Conservation (phyloP, 2,797 vertebrate genomes). For the Alectoris magna region DNA sequence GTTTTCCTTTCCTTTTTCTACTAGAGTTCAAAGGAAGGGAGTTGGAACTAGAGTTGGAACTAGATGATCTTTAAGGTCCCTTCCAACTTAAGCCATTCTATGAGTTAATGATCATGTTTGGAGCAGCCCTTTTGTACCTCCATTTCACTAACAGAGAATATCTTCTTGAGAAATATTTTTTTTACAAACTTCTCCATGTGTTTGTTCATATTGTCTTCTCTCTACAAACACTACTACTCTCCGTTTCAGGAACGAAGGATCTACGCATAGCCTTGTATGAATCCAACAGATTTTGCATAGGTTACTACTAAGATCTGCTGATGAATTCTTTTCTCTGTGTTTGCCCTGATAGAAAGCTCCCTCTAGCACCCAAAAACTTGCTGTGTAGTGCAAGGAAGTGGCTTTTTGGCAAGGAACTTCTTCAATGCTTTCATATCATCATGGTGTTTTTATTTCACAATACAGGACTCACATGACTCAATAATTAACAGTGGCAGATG, state of each 20-base stretch:
- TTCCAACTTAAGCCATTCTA: too few species aligned
- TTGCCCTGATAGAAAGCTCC: neutral
- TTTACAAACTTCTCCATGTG: neutral
- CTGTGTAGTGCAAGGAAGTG: neutral
- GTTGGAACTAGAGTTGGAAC: too few species aligned
- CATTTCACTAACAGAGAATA: neutral
- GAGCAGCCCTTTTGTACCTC: neutral
- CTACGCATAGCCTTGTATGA: neutral
- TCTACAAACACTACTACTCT: neutral
- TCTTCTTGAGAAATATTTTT: neutral
- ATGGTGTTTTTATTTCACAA: slow-evolving; percentile 8
- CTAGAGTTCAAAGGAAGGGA: neutral
- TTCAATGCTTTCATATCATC: slow-evolving; percentile 4
- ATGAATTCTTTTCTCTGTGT: neutral
- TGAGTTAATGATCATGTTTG: too few species aligned
- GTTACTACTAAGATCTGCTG: neutral
- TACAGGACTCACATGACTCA: neutral
- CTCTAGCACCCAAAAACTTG: neutral
- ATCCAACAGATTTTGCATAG: neutral
- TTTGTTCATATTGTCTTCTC: neutral
- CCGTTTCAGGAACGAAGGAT: neutral
- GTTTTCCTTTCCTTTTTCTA: neutral
- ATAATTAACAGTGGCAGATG: slow-evolving; percentile 62
- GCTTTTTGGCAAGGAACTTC: slow-evolving; percentile 10
- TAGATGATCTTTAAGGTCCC: too few species aligned